Percentiles rank a stretch among this genome's conserved stretches.
These are phyloP conservation scores for Porites rus DNA, from an alignment of 92 coral and sea anemone species.

Conservation along the genomic window DNA sequence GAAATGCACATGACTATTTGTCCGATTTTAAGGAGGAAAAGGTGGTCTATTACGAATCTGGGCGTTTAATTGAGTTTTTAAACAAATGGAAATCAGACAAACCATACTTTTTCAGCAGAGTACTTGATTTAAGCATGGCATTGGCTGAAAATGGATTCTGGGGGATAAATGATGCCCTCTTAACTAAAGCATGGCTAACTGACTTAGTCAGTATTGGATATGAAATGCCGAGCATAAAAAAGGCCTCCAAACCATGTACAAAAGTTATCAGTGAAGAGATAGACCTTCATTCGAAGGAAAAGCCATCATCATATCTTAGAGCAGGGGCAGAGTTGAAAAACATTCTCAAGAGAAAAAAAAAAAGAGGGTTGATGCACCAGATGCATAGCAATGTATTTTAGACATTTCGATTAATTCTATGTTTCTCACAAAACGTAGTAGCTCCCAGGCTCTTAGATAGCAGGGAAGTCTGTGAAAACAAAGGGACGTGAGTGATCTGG, in stretches of 20 bases:
- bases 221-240: conserved; percentile 63
- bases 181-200: conserved; percentile 94
- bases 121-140: conserved; percentile 80
- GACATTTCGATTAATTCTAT: too few relatives aligned
- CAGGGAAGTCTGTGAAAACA: too few relatives aligned
- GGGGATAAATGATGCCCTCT: conserved; percentile 75
- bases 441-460: too few relatives aligned
- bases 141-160: conserved; percentile 81
- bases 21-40: conserved; percentile 91
- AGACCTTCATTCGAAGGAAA: conserved; percentile 63
- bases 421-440: too few relatives aligned
- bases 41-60: conserved; percentile 86
- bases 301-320: conserved; percentile 83
- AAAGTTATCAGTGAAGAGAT: conserved; percentile 42
- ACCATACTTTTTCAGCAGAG: conserved; percentile 81
- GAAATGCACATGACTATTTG: conserved; percentile 93
- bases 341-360: neutral
- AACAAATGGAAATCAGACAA: conserved; percentile 81
- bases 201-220: conserved; percentile 92
- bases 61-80: conserved; percentile 81
- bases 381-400: too few relatives aligned
- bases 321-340: conserved; percentile 64
- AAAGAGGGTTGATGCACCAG: neutral
- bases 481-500: too few relatives aligned
- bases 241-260: conserved; percentile 60